phyloP scores from a whole-genome alignment of 2,113 vertebrate genomes.

The Melanocharis versteri region DNA sequence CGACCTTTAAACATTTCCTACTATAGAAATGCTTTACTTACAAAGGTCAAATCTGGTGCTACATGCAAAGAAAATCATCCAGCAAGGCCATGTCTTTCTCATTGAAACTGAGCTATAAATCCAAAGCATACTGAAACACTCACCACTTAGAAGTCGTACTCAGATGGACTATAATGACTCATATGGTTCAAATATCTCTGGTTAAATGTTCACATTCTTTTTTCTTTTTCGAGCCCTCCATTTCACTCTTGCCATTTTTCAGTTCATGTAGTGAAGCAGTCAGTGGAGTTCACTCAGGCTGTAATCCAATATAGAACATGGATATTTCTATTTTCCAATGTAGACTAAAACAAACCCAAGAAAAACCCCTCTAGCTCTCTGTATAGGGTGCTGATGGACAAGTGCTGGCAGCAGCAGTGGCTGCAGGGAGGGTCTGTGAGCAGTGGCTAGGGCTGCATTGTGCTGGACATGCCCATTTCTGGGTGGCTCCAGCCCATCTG shows the following conservation, averaged over 20 bases:
- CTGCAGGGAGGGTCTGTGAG: not conserved
- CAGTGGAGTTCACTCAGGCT: not conserved
- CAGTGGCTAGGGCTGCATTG: not conserved
- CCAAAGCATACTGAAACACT: not conserved
- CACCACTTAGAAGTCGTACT: not conserved
- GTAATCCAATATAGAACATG: not conserved
- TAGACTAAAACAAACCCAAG: not conserved
- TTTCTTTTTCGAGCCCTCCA: not conserved
- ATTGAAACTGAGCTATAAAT: not conserved
- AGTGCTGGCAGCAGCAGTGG: fast-evolving
- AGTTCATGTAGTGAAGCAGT: not conserved
- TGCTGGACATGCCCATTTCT: not conserved
- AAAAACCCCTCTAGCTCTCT: not conserved
- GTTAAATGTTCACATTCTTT: not conserved
- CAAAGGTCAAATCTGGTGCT: not conserved
- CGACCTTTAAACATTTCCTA: not conserved
- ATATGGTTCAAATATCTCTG: not conserved
- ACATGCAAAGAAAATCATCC: not conserved
- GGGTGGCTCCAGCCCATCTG: not conserved
- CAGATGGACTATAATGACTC: not conserved
- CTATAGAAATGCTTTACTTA: not conserved
- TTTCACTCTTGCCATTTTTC: not conserved
- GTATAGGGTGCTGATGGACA: fast-evolving
- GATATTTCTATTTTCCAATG: not conserved
- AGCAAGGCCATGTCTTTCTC: not conserved